Base-by-base conservation (phyloP, 2,113 vertebrate genomes). In the Ceyx melanurus region DNA sequence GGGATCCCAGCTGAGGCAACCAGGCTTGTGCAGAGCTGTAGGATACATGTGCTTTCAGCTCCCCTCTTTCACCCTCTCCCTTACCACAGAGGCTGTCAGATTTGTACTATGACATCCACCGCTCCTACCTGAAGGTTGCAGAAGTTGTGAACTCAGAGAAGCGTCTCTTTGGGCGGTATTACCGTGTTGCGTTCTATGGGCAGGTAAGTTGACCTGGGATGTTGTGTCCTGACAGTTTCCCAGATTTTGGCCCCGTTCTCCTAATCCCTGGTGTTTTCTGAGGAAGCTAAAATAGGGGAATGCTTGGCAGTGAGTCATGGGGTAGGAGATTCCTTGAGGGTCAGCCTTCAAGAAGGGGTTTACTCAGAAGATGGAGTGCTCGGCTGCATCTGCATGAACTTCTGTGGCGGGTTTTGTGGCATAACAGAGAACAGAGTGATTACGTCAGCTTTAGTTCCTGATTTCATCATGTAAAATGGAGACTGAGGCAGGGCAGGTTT, bases 111-210 rank as follows among this genome's bases (percentile, higher is more conserved):
- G 99, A 99, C 96, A 99, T 99, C 89, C 99, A 99, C 78, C 98
- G 99, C 86, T 99, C 99, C 0, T 99, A 99, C 56, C 98, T 99
- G 76, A 99, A 99, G 96, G 99, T 99, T 25, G 99, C 99, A 3
- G 99, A 99, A 90, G 99, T 99, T 17, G 99, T 99, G 81, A 99
- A 99, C 95, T 98, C 99, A 0, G 99, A 99, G 95, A 99, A 99
- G 43, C 97, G 99, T 0, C 98, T 99, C 37, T 99, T 99, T 9
- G 99, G 99, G 8, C 98, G 99, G 22, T 99, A 99, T 54, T 99
- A 99, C 82, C 98, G 99, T 0, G 99, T 99, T 57, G 99, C 99
- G 0, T 99, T 99, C 95, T 99, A 99, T 9, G 99, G 99, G 79
- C 99, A 99, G 98, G 99, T 99, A 83, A 98, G 98, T 68, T 31